A percentile compares a stretch with the other conserved stretches of the same genome.
phyloP scores from a whole-genome alignment of 2,797 vertebrate genomes.

The Avahi laniger region DNA sequence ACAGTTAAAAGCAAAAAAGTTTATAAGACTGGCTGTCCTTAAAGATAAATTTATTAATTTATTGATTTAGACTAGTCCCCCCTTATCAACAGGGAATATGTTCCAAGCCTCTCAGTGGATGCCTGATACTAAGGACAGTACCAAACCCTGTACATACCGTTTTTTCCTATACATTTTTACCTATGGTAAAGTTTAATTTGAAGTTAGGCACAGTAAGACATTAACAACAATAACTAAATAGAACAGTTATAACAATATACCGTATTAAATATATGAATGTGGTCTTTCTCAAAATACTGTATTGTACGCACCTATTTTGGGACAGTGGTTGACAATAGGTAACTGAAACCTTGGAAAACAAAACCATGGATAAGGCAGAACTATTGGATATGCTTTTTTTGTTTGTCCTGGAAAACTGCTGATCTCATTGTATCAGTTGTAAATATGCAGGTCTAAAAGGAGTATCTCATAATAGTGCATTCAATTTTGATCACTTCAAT shows the following conservation, averaged over 20 bases:
- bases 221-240: not conserved
- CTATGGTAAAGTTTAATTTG: not conserved
- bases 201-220: not conserved
- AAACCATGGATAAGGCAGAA: not conserved
- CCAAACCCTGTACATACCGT: not conserved
- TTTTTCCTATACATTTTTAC: not conserved
- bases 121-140: not conserved
- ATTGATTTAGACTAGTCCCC: not conserved
- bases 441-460: not conserved
- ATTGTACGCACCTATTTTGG: not conserved
- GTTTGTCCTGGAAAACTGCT: not conserved
- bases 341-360: not conserved
- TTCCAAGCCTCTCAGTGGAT: not conserved
- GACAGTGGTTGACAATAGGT: not conserved
- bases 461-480: not conserved
- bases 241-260: not conserved
- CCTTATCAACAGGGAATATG: not conserved
- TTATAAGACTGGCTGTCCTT: not conserved
- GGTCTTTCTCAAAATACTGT: not conserved
- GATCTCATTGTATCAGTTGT: not conserved
- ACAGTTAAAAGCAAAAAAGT: conserved; percentile 10
- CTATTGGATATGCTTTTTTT: not conserved
- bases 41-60: conserved; percentile 28
- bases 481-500: conserved; percentile 27
- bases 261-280: not conserved